Evolutionary conservation across 2,797 vertebrate genomes (phyloP).

Genomic region (Gymnodraco acuticeps): DNA sequence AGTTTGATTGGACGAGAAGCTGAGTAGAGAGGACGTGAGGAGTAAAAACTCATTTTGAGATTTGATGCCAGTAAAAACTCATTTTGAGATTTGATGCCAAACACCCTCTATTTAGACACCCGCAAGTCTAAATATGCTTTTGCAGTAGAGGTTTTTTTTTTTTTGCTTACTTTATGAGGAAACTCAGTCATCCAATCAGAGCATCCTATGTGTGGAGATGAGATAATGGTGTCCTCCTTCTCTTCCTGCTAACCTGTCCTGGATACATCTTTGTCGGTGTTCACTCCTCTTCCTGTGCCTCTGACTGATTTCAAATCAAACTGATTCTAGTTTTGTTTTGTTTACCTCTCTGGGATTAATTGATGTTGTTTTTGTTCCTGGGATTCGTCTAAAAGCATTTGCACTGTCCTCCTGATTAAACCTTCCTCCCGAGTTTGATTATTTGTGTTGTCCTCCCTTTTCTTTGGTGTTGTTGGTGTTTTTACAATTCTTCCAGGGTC

Average conservation of each 20-base stretch:
- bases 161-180: slow-evolving; percentile 40
- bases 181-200: slow-evolving; percentile 75
- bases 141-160: slow-evolving; percentile 19
- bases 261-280: slow-evolving; percentile 52
- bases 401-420: slow-evolving; percentile 42
- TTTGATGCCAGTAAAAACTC: slow-evolving; percentile 15
- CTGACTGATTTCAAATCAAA: slow-evolving; percentile 43
- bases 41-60: slow-evolving; percentile 24
- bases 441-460: slow-evolving; percentile 43
- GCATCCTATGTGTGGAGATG: slow-evolving; percentile 46
- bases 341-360: slow-evolving; percentile 39
- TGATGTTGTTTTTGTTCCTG: not conserved
- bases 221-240: slow-evolving; percentile 49
- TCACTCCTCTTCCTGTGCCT: slow-evolving; percentile 36
- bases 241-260: slow-evolving; percentile 69
- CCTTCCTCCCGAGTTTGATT: slow-evolving; percentile 47
- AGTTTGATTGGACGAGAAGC: slow-evolving; percentile 75
- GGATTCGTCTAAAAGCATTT: slow-evolving; percentile 28
- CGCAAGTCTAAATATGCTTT: slow-evolving; percentile 31
- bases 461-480: slow-evolving; percentile 32
- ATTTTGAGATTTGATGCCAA: slow-evolving; percentile 29
- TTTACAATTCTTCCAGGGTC: not conserved
- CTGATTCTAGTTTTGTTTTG: slow-evolving; percentile 24
- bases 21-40: slow-evolving; percentile 55
- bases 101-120: slow-evolving; percentile 16